phyloP scores from a whole-genome alignment of 2,113 vertebrate species.

The Oryzias curvinotus region DNA sequence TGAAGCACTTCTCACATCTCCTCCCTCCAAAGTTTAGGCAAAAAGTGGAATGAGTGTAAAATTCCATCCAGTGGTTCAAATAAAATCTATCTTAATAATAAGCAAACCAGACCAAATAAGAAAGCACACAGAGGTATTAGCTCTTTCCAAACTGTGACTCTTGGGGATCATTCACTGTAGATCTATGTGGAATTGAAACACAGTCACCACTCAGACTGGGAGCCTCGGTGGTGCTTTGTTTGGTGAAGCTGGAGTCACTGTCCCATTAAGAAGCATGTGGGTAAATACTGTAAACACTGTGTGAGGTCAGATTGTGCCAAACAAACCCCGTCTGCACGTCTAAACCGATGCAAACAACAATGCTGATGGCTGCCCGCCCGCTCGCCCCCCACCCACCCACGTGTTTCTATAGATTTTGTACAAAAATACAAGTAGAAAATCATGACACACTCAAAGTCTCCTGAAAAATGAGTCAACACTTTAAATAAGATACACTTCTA shows the following conservation, averaged over 20 bases:
- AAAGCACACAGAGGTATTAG: conserved; percentile 91
- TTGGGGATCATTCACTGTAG: conserved; percentile 71
- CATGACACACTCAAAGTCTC: conserved; percentile 96
- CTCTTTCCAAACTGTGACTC: conserved; percentile 88
- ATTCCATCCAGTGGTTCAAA: conserved; percentile 99
- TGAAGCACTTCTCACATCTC: conserved; percentile 89
- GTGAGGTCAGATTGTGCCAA: conserved; percentile 89
- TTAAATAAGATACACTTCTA: conserved; percentile 99
- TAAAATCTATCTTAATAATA: conserved; percentile 81
- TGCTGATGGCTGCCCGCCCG: conserved; percentile 78
- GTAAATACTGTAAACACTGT: conserved; percentile 98
- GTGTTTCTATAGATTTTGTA: conserved; percentile 98
- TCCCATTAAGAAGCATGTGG: conserved; percentile 99
- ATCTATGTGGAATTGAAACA: conserved; percentile 57
- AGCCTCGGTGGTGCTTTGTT: conserved; percentile 65
- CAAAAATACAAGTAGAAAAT: conserved; percentile 99
- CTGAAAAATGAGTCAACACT: conserved; percentile 94
- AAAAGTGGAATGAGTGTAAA: conserved; percentile 83
- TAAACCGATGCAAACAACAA: conserved; percentile 92
- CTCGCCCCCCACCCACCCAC: background rate
- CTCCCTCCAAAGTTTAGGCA: conserved; percentile 92
- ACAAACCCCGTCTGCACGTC: conserved; percentile 84
- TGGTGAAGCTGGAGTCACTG: conserved; percentile 88
- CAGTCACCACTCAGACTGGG: conserved; percentile 55
- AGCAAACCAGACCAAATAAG: conserved; percentile 71